phyloP scores from a whole-genome alignment of 2,888 invertebrate species.

The Omphaloscelis lunosa region DNA sequence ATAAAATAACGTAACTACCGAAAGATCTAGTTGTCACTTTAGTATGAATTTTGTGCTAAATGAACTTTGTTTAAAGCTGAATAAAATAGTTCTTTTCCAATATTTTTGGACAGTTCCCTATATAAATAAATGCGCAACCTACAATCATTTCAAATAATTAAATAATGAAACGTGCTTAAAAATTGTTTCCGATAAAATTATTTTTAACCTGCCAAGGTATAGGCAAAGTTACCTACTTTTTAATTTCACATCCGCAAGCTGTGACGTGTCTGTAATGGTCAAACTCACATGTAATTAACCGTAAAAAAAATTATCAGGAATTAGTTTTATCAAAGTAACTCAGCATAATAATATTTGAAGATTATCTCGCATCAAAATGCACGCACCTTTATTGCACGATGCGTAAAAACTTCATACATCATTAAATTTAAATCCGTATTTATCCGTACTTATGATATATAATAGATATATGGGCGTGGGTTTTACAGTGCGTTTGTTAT shows the following conservation, averaged over 20 bases:
- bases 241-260: no score
- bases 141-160: neutral
- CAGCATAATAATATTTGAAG: neutral
- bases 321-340: conserved; percentile 25
- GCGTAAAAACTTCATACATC: neutral
- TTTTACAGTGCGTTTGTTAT: neutral
- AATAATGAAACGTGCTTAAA: neutral
- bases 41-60: conserved; percentile 63
- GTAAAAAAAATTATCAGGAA: neutral
- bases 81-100: conserved; percentile 7
- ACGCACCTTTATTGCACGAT: neutral
- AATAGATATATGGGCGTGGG: no score
- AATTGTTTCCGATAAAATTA: neutral
- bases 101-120: conserved; percentile 30
- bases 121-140: neutral
- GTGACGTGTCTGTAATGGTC: neutral
- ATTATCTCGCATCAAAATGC: conserved; percentile 2
- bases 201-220: conserved; percentile 6
- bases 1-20: conserved; percentile 61
- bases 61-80: conserved; percentile 39
- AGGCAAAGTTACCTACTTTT: neutral
- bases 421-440: conserved; percentile 1
- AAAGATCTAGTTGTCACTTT: conserved; percentile 61
- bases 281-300: neutral
- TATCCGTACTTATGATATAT: neutral